These are phyloP conservation scores for Albula goreensis DNA, from an alignment of 2,113 vertebrate species.

Conservation along the genomic window DNA sequence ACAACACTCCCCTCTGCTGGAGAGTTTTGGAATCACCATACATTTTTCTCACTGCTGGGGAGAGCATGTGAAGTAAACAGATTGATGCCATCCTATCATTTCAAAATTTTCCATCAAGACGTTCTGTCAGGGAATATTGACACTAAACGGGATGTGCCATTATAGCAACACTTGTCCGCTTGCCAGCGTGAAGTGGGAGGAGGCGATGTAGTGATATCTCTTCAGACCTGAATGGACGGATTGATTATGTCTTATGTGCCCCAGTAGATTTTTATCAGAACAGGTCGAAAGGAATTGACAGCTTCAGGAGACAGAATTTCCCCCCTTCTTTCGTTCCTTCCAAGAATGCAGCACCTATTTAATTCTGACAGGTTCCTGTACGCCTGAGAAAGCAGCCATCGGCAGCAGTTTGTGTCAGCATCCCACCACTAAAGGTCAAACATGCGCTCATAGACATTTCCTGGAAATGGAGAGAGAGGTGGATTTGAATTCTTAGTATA, in stretches of 20 bases:
- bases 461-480: neutral
- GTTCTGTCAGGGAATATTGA: neutral
- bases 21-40: neutral
- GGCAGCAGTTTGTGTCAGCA: neutral
- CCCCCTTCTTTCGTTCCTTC: neutral
- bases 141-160: neutral
- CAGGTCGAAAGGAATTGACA: neutral
- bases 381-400: neutral
- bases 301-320: neutral
- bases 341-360: neutral
- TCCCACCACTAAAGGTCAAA: neutral
- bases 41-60: neutral
- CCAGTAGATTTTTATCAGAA: neutral
- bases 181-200: neutral
- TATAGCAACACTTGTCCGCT: neutral
- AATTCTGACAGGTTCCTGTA: neutral
- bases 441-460: neutral
- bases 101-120: neutral
- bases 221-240: neutral
- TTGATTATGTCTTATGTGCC: neutral
- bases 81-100: neutral
- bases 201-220: neutral
- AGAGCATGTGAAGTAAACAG: neutral
- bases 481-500: neutral
- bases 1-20: slow-evolving; percentile 30